Evolutionary conservation across 1,140 invertebrate genomes (phyloP), one percentile per base, ranked within the genome.

Genomic region (Leguminivora glycinivorella): DNA sequence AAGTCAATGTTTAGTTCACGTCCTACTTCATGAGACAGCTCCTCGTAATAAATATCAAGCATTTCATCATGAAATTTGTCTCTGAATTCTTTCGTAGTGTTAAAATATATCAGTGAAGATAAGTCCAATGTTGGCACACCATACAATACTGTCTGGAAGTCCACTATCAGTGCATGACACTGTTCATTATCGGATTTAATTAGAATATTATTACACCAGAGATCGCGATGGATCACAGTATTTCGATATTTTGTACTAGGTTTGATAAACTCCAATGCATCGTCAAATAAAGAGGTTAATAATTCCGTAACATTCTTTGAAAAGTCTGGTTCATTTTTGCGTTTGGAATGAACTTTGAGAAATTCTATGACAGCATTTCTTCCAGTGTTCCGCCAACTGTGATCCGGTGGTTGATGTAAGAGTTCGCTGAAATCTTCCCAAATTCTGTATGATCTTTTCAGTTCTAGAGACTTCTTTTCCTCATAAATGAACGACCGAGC

Each of bases 171-270:
- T n/a, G 93, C 93, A 68, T 85, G 82, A 19, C 67, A 63, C 7
- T 70, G 25, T 10, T 78, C 82, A 68, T 88, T 81, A 2, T 80
- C 77, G 14, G 5, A n/a, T 79, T 93, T 94, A 47, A 94, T 92
- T 75, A 95, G 91, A 7, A 95, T 79, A 77, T 95, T 95, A 74
- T 94, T 94, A 1, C 89, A 79, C 94, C 94, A 95, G 2, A 94
- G 73, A 84, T 95, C 94, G 0, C 93, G 93, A 79, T 95, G 95
- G 22, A 86, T 84, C 0, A 94, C 75, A 0, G 93, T 92, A 70
- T 95, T 95, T n/a, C 85, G 80, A 58, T 92, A 92, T 22, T 79
- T 88, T 3, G 76, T 38, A 1, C 93, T 93, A 0, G 92, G 89
- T 70, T 91, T 87, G 24, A 89, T 80, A 0, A 92, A 83, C 9